These are phyloP conservation scores for Alcis repandata DNA, from an alignment of 2,888 invertebrate genomes.

Conservation along the genomic window DNA sequence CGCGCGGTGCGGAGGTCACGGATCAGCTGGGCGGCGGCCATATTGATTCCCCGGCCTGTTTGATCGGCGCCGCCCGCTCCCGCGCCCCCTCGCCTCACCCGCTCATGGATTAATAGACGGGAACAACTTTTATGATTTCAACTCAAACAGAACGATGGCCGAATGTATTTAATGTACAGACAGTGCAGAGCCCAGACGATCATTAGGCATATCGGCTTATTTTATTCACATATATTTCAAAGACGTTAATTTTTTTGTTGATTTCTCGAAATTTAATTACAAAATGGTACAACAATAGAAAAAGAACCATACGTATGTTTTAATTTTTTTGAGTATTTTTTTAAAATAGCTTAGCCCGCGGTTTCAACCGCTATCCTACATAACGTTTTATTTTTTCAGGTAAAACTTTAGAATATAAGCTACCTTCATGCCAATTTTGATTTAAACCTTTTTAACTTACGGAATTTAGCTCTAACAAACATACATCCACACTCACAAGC, in stretches of 20 bases:
- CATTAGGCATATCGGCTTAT: conserved; percentile 16
- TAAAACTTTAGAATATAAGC: no score
- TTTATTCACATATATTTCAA: conserved; percentile 11
- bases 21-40: conserved; percentile 86
- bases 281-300: neutral
- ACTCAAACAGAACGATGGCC: conserved; percentile 76
- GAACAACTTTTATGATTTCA: conserved; percentile 86
- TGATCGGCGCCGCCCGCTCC: conserved; percentile 80
- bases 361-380: no score
- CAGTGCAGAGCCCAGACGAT: conserved; percentile 47
- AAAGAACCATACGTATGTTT: no score
- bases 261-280: neutral
- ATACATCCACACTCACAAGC: no score
- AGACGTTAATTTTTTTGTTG: neutral
- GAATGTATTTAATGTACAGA: conserved; percentile 63
- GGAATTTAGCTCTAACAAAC: no score
- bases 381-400: no score
- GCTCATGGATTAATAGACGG: conserved; percentile 82
- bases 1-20: conserved; percentile 81
- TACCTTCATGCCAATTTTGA: no score
- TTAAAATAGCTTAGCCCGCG: no score
- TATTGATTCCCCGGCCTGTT: conserved; percentile 86
- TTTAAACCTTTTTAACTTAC: no score
- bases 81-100: conserved; percentile 60
- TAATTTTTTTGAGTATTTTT: no score